Base-by-base conservation (phyloP, 2,113 vertebrate species). In the Zeus faber region DNA sequence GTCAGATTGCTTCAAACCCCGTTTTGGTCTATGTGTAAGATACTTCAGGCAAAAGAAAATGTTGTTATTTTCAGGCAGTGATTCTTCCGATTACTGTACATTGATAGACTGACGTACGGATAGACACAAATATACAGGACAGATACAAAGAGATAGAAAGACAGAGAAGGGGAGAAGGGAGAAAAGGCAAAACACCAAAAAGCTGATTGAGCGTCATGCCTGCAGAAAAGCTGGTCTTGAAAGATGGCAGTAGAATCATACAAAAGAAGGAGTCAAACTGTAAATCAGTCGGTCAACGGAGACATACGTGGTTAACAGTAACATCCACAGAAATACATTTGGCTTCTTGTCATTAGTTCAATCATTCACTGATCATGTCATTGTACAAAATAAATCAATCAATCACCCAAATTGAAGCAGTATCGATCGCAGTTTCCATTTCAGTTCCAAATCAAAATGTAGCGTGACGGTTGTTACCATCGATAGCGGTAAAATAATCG, bases 301-400 rank as follows among this genome's bases (percentile, higher is more conserved):
- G 73, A 78, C 56, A 57, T 67, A 60, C 72, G 81, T 70, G 57
- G 74, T 74, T 75, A 82, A 81, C 76, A 62, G 78, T 70, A 75
- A 86, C 73, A 82, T 86, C 79, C 76, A 87, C 72, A 64, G 56
- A 82, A 87, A 85, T 83, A 81, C 82, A 87, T 89, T 89, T 89
- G 85, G 85, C 84, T 90, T 89, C 74, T 85, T 70, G 53, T 88
- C 77, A 70, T 83, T 74, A 65, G 51, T 85, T 85, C 84, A 79
- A 87, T 86, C 79, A 88, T 87, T 86, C 81, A 76, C 79, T 74
- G 59, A 73, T 64, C 75, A 72, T 74, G 67, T 66, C 62, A 58
- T 65, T 41, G 67, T 78, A 16, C 29, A 51, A 57, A 55, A 63
- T 66, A 71, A 57, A 24, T 18, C 54, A 62, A 59, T 59, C 54